phyloP scores from a whole-genome alignment of 2,888 invertebrate species.

The Tanaodytes sp. region DNA sequence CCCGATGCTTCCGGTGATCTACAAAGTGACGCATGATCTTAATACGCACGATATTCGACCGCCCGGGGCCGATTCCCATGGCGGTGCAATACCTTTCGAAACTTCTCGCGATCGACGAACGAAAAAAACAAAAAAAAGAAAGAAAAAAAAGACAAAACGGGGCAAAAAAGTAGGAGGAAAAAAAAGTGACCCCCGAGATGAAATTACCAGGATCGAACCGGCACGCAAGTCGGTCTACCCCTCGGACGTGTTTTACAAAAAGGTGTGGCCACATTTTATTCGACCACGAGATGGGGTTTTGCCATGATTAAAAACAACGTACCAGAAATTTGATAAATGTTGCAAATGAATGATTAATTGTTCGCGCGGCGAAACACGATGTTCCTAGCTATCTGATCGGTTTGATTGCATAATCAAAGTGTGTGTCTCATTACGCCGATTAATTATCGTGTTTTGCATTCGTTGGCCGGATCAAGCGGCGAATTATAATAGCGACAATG shows the following conservation, averaged over 20 bases:
- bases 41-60: slow-evolving; percentile 62
- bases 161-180: too few species aligned
- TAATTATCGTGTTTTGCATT: slow-evolving; percentile 18
- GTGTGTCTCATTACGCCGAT: slow-evolving; percentile 21
- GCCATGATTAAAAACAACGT: slow-evolving; percentile 33
- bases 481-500: too few species aligned
- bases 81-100: slow-evolving; percentile 38
- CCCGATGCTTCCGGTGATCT: slow-evolving; percentile 17
- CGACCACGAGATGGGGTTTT: slow-evolving; percentile 14
- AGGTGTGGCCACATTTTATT: slow-evolving; percentile 39
- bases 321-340: slow-evolving; percentile 17
- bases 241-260: slow-evolving; percentile 28
- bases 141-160: slow-evolving; percentile 4
- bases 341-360: slow-evolving; percentile 24
- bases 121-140: not conserved
- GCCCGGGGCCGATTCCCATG: slow-evolving; percentile 70
- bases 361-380: slow-evolving; percentile 13
- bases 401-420: slow-evolving; percentile 25
- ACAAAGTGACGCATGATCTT: slow-evolving; percentile 39
- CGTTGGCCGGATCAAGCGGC: too few species aligned
- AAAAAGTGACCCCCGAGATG: slow-evolving; percentile 24
- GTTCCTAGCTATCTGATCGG: slow-evolving; percentile 17
- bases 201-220: slow-evolving; percentile 45
- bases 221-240: slow-evolving; percentile 33
- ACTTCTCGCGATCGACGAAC: slow-evolving; percentile 30